A percentile compares a stretch with the other conserved stretches of the same genome.
phyloP scores from a whole-genome alignment of 2,113 vertebrate species.

The Ploceus nigricollis region DNA sequence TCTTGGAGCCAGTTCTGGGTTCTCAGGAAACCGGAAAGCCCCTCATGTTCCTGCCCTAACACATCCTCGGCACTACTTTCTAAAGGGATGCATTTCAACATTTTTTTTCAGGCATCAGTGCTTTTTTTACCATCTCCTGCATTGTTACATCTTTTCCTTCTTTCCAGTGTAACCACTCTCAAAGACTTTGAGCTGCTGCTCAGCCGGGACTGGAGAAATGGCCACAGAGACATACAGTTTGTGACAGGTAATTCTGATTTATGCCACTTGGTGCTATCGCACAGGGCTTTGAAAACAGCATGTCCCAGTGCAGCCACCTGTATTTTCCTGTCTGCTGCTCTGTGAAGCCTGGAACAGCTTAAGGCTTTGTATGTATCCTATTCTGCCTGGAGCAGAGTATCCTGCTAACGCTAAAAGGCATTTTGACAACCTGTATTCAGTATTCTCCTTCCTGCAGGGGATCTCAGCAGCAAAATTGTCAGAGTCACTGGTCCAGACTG shows the following conservation, averaged over 20 bases:
- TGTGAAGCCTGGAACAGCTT: not conserved
- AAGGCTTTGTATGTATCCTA: not conserved
- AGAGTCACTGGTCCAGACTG: not conserved
- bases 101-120: not conserved
- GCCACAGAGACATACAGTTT: not conserved
- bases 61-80: not conserved
- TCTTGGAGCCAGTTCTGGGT: not conserved
- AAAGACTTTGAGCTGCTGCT: not conserved
- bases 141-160: not conserved
- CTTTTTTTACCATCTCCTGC: not conserved
- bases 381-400: not conserved
- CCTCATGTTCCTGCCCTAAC: not conserved
- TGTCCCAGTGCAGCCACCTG: not conserved
- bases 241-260: constrained; percentile 31
- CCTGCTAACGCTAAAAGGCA: not conserved
- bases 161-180: not conserved
- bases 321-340: constrained; percentile 5
- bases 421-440: not conserved
- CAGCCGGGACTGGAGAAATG: not conserved
- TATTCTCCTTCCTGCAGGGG: not conserved
- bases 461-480: not conserved
- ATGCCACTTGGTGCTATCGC: not conserved
- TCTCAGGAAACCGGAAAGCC: not conserved
- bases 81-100: not conserved
- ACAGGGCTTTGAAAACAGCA: not conserved